Percentiles rank a stretch among this genome's conserved stretches.
phyloP scores from a whole-genome alignment of 2,888 invertebrate genomes.

The Amblyteles armatorius region DNA sequence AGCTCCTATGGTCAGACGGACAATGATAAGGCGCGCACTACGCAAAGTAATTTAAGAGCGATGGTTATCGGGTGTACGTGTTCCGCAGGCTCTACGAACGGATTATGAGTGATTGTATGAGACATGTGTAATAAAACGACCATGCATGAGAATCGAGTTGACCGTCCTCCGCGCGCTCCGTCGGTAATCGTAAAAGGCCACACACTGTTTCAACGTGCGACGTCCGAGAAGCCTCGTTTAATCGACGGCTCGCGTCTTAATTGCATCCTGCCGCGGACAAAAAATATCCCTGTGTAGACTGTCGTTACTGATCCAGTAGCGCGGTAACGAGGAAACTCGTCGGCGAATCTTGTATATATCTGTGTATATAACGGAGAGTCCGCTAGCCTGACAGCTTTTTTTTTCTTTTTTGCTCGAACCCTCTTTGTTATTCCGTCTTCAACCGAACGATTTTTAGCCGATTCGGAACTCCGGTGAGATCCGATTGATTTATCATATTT shows the following conservation, averaged over 20 bases:
- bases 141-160: constrained; percentile 8
- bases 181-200: constrained; percentile 55
- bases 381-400: neutral
- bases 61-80: constrained; percentile 49
- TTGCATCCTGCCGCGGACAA: constrained; percentile 54
- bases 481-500: constrained; percentile 51
- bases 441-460: constrained; percentile 8
- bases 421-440: neutral
- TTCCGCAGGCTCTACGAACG: constrained; percentile 40
- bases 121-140: constrained; percentile 1
- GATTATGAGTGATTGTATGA: constrained; percentile 41
- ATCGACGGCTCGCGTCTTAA: constrained; percentile 56
- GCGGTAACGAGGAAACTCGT: constrained; percentile 19
- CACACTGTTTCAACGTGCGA: constrained; percentile 31
- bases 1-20: constrained; percentile 32
- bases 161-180: constrained; percentile 16
- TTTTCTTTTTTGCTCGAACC: neutral
- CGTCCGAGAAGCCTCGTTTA: constrained; percentile 32
- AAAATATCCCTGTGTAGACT: constrained; percentile 4
- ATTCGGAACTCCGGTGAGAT: constrained; percentile 3
- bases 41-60: constrained; percentile 42
- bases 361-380: neutral
- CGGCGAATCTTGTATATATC: neutral
- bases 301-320: constrained; percentile 9
- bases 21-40: constrained; percentile 24